Evolutionary conservation across 2,113 vertebrate genomes (phyloP), one percentile per base, ranked within the genome.

Genomic region (Ploceus nigricollis): DNA sequence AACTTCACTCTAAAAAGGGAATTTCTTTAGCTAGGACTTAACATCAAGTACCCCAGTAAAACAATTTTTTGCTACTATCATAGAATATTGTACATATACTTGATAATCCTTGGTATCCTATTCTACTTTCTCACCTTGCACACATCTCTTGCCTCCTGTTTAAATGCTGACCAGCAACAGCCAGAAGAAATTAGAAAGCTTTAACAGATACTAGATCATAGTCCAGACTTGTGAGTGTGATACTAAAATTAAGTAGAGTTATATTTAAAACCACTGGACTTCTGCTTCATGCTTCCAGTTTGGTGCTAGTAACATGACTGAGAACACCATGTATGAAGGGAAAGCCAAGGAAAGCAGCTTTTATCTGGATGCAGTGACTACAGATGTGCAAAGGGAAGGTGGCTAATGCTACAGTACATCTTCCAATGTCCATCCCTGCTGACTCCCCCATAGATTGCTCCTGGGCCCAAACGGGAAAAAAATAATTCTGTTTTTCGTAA

Each of bases 401-500:
- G 48, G 30, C 27, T 56, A 56, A 72, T 8, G 4, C 45, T 51
- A 21, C 9, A 39, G 37, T 37, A 40, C 45, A 69, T 54, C 42
- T 82, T 44, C 31, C 87, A 22, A 4, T 23, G 57, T 57, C 58
- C 64, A 47, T 39, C 37, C 87, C 89, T 82, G 65, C 77, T 27
- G 70, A 93, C 76, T 51, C 68, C 72, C 42, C 53, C 39, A 94
- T 48, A 97, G 95, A 95, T 92, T 90, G 91, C 95, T 90, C 97
- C 31, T 98, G 39, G 40, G 61, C 53, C n/a, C n/a, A 47, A 73
- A 75, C 7, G n/a, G 82, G 97, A 95, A 97, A 97, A 95, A 47
- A 97, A 97, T 25, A 97, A 98, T 80, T 87, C 93, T 45, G 93
- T 93, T 84, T 96, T 97, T 75, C 94, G 53, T 73, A 97, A 97